phyloP scores from a whole-genome alignment of 2,888 invertebrate species.

The Drosophila testacea region DNA sequence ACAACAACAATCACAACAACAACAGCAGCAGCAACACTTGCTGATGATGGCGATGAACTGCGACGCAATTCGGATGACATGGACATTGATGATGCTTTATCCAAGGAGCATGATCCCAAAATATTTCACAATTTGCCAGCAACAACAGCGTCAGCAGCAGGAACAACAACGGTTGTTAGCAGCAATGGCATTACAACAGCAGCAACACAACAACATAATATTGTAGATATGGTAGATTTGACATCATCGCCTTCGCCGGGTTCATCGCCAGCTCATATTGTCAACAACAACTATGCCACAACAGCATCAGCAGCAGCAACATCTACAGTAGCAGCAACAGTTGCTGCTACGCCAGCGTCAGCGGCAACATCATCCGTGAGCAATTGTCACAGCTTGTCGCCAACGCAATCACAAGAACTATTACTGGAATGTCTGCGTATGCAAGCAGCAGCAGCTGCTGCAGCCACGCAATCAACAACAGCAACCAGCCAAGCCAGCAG shows the following conservation, averaged over 20 bases:
- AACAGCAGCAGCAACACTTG: conserved; percentile 14
- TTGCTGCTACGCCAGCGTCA: conserved; percentile 8
- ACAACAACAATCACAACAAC: conserved; percentile 13
- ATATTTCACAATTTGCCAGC: conserved; percentile 81
- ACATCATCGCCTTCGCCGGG: conserved; percentile 84
- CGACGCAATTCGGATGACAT: conserved; percentile 83
- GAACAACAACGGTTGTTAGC: conserved; percentile 14
- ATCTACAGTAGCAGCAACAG: conserved; percentile 18
- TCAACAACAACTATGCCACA: conserved; percentile 27
- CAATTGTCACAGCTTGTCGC: conserved; percentile 26
- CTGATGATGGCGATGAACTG: conserved; percentile 49
- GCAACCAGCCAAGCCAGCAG: conserved; percentile 34
- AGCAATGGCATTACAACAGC: conserved; percentile 55
- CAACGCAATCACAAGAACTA: conserved; percentile 30
- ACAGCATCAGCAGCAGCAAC: conserved; percentile 13
- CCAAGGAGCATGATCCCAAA: conserved; percentile 81
- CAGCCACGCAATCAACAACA: conserved; percentile 18
- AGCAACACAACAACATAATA: conserved; percentile 50
- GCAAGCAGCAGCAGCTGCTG: conserved; percentile 37
- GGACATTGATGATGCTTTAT: conserved; percentile 83
- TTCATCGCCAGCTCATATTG: conserved; percentile 77
- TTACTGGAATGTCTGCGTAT: conserved; percentile 50
- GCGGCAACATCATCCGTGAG: conserved; percentile 1
- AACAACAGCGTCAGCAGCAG: conserved; percentile 10
- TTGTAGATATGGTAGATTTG: conserved; percentile 83